phyloP scores from a whole-genome alignment of 2,797 vertebrate species.

The Cossypha caffra region DNA sequence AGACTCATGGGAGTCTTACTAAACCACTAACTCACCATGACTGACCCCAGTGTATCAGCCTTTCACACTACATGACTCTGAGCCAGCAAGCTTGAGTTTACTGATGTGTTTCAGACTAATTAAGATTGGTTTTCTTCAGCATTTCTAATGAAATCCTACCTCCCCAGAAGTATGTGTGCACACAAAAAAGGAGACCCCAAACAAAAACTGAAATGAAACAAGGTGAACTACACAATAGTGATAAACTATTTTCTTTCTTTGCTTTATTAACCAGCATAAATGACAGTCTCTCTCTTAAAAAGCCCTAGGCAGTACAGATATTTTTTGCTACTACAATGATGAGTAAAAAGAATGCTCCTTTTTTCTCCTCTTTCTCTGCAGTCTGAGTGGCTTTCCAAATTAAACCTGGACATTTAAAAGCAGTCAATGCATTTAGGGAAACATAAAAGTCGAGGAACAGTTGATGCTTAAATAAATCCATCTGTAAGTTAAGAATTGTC shows the following conservation, averaged over 20 bases:
- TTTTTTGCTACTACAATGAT: background rate
- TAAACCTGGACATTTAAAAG: background rate
- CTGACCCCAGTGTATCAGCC: conserved; percentile 70
- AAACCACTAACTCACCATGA: conserved; percentile 78
- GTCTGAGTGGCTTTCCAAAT: background rate
- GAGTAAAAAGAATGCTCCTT: background rate
- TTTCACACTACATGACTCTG: conserved; percentile 71
- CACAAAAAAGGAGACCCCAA: background rate
- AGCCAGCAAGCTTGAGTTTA: conserved; percentile 75
- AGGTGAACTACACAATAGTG: background rate
- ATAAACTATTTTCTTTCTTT: conserved; percentile 50
- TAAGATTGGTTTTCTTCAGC: conserved; percentile 72
- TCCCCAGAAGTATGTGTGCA: conserved; percentile 9
- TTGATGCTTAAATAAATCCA: background rate
- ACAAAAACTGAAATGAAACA: background rate
- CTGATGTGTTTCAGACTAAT: conserved; percentile 81
- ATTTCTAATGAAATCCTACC: conserved; percentile 72
- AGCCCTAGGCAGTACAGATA: background rate
- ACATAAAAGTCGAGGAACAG: background rate
- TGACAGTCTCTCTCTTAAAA: background rate
- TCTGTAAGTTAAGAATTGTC: background rate
- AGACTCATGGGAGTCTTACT: conserved; percentile 77
- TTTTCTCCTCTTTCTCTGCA: background rate
- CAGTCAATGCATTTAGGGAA: background rate
- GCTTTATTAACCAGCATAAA: conserved; percentile 32